These are phyloP conservation scores for Drosophila yakuba DNA, from an alignment of 1,140 invertebrate genomes.

Conservation along the genomic window DNA sequence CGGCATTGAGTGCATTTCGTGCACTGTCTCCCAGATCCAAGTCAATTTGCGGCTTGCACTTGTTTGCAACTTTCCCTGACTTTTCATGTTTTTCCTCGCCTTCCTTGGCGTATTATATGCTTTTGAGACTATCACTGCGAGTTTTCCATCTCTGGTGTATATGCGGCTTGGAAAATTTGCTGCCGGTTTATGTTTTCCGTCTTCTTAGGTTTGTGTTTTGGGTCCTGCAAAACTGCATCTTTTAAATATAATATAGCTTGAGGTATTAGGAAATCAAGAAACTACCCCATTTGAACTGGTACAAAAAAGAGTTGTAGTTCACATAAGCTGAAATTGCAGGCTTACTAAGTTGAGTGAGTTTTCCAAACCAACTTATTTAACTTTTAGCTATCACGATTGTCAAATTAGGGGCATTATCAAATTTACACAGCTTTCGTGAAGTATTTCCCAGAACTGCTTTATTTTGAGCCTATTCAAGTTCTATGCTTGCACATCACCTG, in stretches of 20 bases:
- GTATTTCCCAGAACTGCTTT: constrained; percentile 9
- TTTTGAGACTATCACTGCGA: not conserved
- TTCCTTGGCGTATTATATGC: not conserved
- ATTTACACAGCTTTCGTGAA: constrained; percentile 8
- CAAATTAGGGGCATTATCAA: constrained; percentile 13
- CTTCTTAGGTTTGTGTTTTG: not conserved
- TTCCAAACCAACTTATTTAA: not conserved
- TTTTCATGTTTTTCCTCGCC: constrained; percentile 21
- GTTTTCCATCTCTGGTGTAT: constrained; percentile 1
- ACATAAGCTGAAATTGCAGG: not conserved
- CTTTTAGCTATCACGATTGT: constrained; percentile 7
- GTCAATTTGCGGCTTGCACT: constrained; percentile 33
- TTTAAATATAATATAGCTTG: no score
- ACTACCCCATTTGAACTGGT: not conserved
- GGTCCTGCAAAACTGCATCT: not conserved
- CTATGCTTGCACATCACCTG: constrained; percentile 16
- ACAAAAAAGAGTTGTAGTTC: not conserved
- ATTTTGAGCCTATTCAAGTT: constrained; percentile 37
- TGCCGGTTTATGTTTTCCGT: constrained; percentile 11
- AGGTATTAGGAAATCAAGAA: no score
- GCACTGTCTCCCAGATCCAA: constrained; percentile 20
- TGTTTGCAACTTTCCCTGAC: constrained; percentile 43
- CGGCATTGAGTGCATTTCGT: constrained; percentile 27
- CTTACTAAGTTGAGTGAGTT: not conserved
- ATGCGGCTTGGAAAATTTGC: constrained; percentile 6